A percentile compares a stretch with the other conserved stretches of the same genome.
phyloP scores from a whole-genome alignment of 1,140 invertebrate species.

The Philopotamus ludificatus region DNA sequence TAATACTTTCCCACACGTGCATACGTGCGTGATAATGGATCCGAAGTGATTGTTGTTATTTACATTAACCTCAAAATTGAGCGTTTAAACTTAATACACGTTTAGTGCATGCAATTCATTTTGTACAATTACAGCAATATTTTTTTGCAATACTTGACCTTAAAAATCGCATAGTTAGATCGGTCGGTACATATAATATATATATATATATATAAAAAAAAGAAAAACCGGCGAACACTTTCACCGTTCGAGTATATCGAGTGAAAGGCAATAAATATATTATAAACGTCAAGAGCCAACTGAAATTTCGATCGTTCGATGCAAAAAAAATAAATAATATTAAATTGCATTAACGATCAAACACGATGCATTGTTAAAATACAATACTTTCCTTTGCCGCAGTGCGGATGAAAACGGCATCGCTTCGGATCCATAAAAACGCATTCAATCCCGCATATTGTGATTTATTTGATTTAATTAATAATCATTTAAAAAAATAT shows the following conservation, averaged over 20 bases:
- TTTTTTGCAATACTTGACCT: slow-evolving; percentile 12
- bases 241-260: slow-evolving; percentile 25
- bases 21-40: slow-evolving; percentile 27
- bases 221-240: slow-evolving; percentile 17
- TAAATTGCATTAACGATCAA: no score
- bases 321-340: background rate
- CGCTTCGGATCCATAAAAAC: no score
- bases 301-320: background rate
- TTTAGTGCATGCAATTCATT: no score
- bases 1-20: slow-evolving; percentile 27
- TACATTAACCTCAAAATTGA: no score
- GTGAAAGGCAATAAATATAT: slow-evolving; percentile 30
- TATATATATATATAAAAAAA: slow-evolving; percentile 13
- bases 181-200: no score
- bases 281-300: background rate
- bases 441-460: no score
- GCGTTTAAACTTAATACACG: no score
- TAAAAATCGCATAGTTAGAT: background rate
- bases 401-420: no score
- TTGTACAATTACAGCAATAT: background rate
- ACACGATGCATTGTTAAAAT: no score
- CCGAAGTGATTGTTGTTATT: slow-evolving; percentile 28
- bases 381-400: no score
- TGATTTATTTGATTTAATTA: no score
- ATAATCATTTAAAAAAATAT: no score